Evolutionary conservation across 2,113 vertebrate genomes (phyloP), one percentile per base, ranked within the genome.

Genomic region (Pandion haliaetus): DNA sequence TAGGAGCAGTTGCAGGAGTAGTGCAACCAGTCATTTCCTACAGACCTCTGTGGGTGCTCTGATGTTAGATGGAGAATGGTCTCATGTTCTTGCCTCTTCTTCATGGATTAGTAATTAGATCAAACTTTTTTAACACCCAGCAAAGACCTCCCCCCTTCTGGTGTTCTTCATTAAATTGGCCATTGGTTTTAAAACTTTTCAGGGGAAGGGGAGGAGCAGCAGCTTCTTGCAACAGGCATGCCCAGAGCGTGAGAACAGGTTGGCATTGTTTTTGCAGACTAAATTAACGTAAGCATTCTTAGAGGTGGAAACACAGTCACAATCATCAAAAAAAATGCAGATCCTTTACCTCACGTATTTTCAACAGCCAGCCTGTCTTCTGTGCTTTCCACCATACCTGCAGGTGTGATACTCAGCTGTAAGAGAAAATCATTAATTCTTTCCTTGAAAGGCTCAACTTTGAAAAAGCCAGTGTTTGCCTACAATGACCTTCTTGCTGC

Each of bases 341-440:
- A 67, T 84, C 23, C 29, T 89, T 84, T 54, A 14, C 62, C 57
- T 85, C 17, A 17, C 52, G 89, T 85, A 31, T 26, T 92, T 95
- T 88, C 62, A 79, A 28, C 31, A 88, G 59, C 4, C 50, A 79
- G 57, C 57, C n/a, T 69, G 23, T 70, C 80, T 71, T 91, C 72
- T 66, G 45, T 84, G 57, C 62, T 69, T 87, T 91, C 32, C 6
- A 25, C 28, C 38, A 82, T 21, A 87, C 65, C 73, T 95, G 62
- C 79, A 62, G 54, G 20, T 94, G 34, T 85, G 62, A 71, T 94
- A 87, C 70, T 85, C 66, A 49, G 78, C 70, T 82, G 57, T 91
- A 72, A 89, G 80, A 92, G 40, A 77, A 92, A 88, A 95, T 91
- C 47, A 96, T 96, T 94, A 94, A 89, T 96, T 94, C 87, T 91